A percentile compares a stretch with the other conserved stretches of the same genome.
Conservation (phyloP, 2,113 vertebrate genomes). For the Delphinus delphis region DNA sequence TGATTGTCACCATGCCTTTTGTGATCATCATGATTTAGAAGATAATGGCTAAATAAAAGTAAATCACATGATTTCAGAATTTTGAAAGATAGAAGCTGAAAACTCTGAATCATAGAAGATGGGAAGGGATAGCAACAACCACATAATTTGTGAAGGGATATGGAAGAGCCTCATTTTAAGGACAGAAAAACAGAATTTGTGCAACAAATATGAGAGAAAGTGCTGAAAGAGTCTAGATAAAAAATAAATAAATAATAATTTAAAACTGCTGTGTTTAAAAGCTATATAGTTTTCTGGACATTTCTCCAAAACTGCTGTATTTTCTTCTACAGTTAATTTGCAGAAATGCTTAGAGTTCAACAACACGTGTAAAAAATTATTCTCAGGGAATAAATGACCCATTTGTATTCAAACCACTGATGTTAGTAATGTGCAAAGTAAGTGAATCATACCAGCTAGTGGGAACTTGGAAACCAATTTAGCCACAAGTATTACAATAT, state of each 20-base stretch:
- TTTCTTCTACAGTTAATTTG: conserved; percentile 32
- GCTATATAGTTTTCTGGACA: not conserved
- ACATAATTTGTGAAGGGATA: not conserved
- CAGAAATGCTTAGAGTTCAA: conserved; percentile 32
- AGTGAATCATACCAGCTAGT: conserved; percentile 19
- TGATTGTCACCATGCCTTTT: not conserved
- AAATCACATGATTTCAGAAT: not conserved
- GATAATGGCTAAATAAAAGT: not conserved
- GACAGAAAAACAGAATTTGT: not conserved
- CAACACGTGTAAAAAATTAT: conserved; percentile 18
- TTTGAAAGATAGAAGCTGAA: not conserved
- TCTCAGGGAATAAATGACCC: conserved; percentile 17
- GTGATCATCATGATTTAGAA: not conserved
- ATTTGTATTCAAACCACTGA: conserved; percentile 48
- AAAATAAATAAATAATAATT: not conserved
- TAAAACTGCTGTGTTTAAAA: not conserved
- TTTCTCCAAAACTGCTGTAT: not conserved
- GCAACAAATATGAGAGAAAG: not conserved
- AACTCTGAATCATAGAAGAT: not conserved
- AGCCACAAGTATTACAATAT: not conserved
- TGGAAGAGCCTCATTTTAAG: not conserved
- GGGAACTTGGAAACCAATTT: not conserved
- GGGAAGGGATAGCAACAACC: not conserved
- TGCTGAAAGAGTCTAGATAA: not conserved
- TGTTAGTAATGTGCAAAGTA: not conserved